Evolutionary conservation across 2,113 vertebrate genomes (phyloP).

Genomic region (Raja brachyura): DNA sequence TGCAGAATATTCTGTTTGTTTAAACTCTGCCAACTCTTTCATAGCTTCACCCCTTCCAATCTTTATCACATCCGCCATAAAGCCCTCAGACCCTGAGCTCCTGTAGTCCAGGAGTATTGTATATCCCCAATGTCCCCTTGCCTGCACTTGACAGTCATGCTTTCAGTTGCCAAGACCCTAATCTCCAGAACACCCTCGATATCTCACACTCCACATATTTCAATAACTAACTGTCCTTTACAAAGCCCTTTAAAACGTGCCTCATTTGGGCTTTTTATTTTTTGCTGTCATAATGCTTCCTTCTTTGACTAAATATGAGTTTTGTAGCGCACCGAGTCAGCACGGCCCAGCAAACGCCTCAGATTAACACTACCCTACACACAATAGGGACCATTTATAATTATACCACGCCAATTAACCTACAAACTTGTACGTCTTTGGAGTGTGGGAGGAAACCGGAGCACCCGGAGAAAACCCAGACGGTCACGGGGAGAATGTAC

Average conservation of each 20-base stretch:
- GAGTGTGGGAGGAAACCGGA: too few species aligned
- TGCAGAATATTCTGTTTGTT: not conserved
- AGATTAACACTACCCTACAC: too few species aligned
- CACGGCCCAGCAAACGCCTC: too few species aligned
- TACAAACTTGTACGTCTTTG: too few species aligned
- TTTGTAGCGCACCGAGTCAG: too few species aligned
- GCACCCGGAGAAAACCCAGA: too few species aligned
- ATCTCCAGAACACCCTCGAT: not conserved
- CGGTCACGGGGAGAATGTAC: too few species aligned
- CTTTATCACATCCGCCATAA: too few species aligned
- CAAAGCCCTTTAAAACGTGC: not conserved
- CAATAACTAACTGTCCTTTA: not conserved
- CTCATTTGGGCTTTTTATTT: not conserved
- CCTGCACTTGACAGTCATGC: not conserved
- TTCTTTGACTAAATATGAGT: not conserved
- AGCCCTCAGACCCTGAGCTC: not conserved
- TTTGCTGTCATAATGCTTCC: not conserved
- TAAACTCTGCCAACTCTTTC: not conserved
- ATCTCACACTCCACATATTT: not conserved
- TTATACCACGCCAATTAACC: too few species aligned
- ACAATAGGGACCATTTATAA: too few species aligned
- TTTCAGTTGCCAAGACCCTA: not conserved
- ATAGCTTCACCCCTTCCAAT: not conserved
- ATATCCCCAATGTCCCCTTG: not conserved
- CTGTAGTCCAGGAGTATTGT: not conserved